Base-by-base conservation (phyloP, 2,113 vertebrate genomes). In the Gila orcuttii region DNA sequence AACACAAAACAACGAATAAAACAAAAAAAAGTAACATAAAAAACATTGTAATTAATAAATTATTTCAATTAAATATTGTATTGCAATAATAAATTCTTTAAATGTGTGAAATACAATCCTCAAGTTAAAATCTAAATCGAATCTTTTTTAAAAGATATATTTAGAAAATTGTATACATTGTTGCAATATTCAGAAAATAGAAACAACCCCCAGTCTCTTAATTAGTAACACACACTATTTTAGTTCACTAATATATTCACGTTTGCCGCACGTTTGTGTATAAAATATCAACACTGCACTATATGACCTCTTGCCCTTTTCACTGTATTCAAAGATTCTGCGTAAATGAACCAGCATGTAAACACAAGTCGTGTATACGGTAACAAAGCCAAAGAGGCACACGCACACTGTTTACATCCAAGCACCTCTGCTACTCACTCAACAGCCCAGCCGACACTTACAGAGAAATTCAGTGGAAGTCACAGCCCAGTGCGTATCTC, bases 381-480 rank as follows among this genome's bases (percentile, higher is more conserved):
- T 90, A 91, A 86, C 83, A 76, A 47, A 85, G 68, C 5, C 47
- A 79, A 13, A 82, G 36, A 31, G 50, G 17, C 62, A 28, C 50
- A n/a, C 9, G 23, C 66, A 33, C 83, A 7, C 17, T 88, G 79
- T 88, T 87, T 83, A 86, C 80, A 62, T 64, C 57, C 39, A 11
- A n/a, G 76, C 39, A 42, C 50, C 23, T 76, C 76, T 55, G 1
- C 2, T 59, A 31, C 50, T 69, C 77, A 52, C 31, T 36, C 13
- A 31, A n/a, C 81, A 55, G 57, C 83, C 42, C 85, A 66, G 64
- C 45, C 45, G 0, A 39, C 57, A 64, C 83, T 83, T 73, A 79
- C 42, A 85, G 68, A 47, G 82, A 88, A 88, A 85, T 88, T 90
- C 90, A 84, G 21, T 86, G 86, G 90, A 90, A 90, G 87, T 85